Evolutionary conservation across 2,888 invertebrate genomes (phyloP).

Genomic region (Amblyjoppa proteus): DNA sequence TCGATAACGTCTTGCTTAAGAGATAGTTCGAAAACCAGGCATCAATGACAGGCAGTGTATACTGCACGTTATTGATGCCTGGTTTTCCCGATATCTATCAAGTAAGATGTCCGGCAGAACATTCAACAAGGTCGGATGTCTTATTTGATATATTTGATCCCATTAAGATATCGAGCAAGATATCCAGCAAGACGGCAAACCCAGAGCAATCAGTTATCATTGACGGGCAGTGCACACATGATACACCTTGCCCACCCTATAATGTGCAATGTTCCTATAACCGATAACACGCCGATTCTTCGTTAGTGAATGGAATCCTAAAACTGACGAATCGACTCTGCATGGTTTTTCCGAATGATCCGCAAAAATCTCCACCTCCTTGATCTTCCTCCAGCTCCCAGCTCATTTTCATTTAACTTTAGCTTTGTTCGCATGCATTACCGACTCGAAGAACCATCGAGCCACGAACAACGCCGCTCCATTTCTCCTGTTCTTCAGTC

Average conservation of each 20-base stretch:
- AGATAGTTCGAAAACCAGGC: too few species aligned
- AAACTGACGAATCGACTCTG: background rate
- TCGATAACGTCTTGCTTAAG: too few species aligned
- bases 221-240: too few species aligned
- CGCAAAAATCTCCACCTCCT: background rate
- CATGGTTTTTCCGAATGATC: background rate
- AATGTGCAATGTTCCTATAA: background rate
- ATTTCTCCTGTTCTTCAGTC: conserved; percentile 25
- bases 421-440: background rate
- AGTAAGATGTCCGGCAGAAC: too few species aligned
- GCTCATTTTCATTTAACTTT: background rate
- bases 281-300: background rate
- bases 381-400: background rate
- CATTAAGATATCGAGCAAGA: too few species aligned
- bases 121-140: too few species aligned
- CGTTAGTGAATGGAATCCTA: background rate
- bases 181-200: too few species aligned
- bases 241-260: background rate
- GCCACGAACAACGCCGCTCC: conserved; percentile 22
- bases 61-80: too few species aligned
- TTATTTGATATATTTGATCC: too few species aligned
- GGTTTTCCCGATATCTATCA: background rate
- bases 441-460: conserved; percentile 17
- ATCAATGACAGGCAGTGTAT: too few species aligned
- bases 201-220: too few species aligned